Base-by-base conservation (phyloP, 2,888 invertebrate genomes). In the Muschampia plurimacula region DNA sequence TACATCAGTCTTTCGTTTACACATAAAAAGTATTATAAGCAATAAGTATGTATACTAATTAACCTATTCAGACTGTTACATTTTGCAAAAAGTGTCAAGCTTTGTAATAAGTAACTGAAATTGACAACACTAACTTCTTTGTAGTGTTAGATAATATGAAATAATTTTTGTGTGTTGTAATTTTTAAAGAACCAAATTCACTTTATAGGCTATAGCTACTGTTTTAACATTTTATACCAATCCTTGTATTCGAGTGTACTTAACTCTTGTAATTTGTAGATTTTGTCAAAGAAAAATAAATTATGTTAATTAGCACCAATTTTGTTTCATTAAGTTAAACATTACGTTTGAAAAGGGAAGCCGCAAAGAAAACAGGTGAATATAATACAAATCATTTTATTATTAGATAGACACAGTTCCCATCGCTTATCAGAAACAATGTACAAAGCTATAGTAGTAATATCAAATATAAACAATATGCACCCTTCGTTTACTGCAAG, bases 331-430 rank as follows among this genome's bases (percentile, higher is more conserved):
- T 52, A 7, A 28, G 8, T 28, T 5, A 22, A 68, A 60, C 60
- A n/a, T 78, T 65, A 46, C 71, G 52, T 73, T 71, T 32, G 28
- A 66, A 70, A 72, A 69, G 62, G 65, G 72, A 28, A 52, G 71
- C 32, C 62, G 60, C 41, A 77, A 86, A 84, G 80, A 80, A 90
- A 89, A 83, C 80, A 84, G 66, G 75, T 73, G 9, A 78, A 59
- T 93, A 96, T 96, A 96, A 96, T 96, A 96, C 96, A 96, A 96
- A 96, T 96, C 96, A 96, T 96, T 95, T 95, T 95, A 95, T 95
- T 95, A 95, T 95, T 95, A 95, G 95, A 95, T 95, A 96, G 96
- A 96, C 96, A 96, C 95, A 95, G 95, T 95, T 96, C 95, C 95
- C 95, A 95, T 94, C 95, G 96, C 95, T 95, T 95, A 95, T 95